phyloP scores from a whole-genome alignment of 2,888 invertebrate genomes.

The Caenorhabditis virilis region DNA sequence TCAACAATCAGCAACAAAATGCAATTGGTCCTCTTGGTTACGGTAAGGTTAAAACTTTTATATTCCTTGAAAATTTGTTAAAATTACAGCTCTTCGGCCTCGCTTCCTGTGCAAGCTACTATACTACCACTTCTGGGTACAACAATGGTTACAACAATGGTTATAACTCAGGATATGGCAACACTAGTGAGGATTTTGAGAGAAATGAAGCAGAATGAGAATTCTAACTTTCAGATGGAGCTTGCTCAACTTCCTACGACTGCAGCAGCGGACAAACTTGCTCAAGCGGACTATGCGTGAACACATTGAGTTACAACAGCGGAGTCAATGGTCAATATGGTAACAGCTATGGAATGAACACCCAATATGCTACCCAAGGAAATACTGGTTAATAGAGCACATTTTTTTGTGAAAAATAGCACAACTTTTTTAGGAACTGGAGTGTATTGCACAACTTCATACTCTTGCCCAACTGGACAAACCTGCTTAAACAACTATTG shows the following conservation, averaged over 20 bases:
- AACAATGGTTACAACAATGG: constrained; percentile 8
- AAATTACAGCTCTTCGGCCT: constrained; percentile 12
- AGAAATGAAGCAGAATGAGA: too few relatives aligned
- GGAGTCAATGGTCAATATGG: constrained; percentile 24
- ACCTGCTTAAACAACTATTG: constrained; percentile 34
- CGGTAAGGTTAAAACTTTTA: too few relatives aligned
- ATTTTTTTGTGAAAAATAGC: too few relatives aligned
- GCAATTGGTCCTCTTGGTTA: too few relatives aligned
- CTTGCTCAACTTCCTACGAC: constrained; percentile 26
- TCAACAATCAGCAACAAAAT: too few relatives aligned
- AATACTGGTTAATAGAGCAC: too few relatives aligned
- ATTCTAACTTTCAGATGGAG: constrained; percentile 15
- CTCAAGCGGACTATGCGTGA: constrained; percentile 33
- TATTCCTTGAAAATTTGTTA: too few relatives aligned
- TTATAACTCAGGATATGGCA: background rate
- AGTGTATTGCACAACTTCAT: constrained; percentile 28
- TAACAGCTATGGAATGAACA: constrained; percentile 32
- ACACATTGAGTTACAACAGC: constrained; percentile 26
- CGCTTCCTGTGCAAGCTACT: constrained; percentile 27
- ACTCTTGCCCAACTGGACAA: constrained; percentile 24
- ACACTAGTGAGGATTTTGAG: too few relatives aligned
- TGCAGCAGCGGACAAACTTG: constrained; percentile 28
- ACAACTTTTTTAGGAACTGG: constrained; percentile 25
- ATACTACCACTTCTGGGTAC: constrained; percentile 20
- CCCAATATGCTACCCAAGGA: constrained; percentile 19